These are phyloP conservation scores for Synanthedon formicaeformis DNA, from an alignment of 2,888 invertebrate genomes.

Conservation along the genomic window DNA sequence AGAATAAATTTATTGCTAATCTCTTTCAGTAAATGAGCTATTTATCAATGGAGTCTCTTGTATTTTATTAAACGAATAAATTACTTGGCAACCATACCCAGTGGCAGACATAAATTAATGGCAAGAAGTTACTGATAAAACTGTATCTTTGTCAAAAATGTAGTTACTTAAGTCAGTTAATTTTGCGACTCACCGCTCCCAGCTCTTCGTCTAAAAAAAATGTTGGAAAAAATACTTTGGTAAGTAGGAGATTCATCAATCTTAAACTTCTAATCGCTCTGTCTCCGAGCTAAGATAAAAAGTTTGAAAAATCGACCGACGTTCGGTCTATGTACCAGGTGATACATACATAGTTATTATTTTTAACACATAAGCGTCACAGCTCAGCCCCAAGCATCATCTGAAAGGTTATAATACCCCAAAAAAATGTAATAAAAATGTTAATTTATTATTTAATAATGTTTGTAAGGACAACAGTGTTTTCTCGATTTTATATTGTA, in stretches of 20 bases:
- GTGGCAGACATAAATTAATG: not conserved
- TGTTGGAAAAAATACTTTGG: constrained; percentile 25
- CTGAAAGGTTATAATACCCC: too few relatives aligned
- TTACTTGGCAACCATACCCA: not conserved
- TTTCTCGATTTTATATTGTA: too few relatives aligned
- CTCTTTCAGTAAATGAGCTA: not conserved
- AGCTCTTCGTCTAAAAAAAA: constrained; percentile 13
- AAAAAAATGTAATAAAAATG: too few relatives aligned
- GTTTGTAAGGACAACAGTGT: too few relatives aligned
- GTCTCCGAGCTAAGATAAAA: constrained; percentile 29
- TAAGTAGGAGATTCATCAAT: constrained; percentile 43
- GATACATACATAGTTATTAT: too few relatives aligned
- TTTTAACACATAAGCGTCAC: too few relatives aligned
- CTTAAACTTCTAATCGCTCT: constrained; percentile 48
- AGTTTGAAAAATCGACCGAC: constrained; percentile 17
- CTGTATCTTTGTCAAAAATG: constrained; percentile 17
- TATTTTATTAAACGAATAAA: not conserved
- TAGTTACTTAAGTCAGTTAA: constrained; percentile 24
- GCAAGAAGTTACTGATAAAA: constrained; percentile 8
- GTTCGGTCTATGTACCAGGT: not conserved
- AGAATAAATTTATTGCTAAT: not conserved
- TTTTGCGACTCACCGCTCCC: constrained; percentile 17
- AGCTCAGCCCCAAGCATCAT: too few relatives aligned
- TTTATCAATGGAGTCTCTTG: not conserved
- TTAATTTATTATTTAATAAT: too few relatives aligned